Evolutionary conservation across 2,113 vertebrate species (phyloP), one percentile per base, ranked within the genome.

Genomic region (Irena cyanogastra): DNA sequence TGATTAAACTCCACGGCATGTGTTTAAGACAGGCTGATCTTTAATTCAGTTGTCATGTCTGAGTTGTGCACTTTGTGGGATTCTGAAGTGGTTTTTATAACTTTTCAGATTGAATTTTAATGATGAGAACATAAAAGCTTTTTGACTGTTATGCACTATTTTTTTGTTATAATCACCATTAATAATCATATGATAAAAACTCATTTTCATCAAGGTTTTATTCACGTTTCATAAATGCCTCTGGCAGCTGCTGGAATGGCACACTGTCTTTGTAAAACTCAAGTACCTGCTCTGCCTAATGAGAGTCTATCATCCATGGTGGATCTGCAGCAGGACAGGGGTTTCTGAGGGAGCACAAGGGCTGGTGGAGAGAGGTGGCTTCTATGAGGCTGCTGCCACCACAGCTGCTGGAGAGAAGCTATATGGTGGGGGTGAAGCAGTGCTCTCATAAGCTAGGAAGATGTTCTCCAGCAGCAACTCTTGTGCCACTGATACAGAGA

Each of bases 1-100:
- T 87, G 77, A 90, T 95, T 93, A 94, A 84, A 80, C 30, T 70
- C 71, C 92, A 70, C 90, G 92, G 92, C 12, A 0, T 84, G 85
- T 8, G 6, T 64, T 94, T 88, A 71, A 94, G 76, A 37, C 14
- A 65, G 79, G 14, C 44, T 89, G 83, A 77, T 92, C 64, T 95
- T 86, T 84, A 87, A 66, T 37, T 88, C 9, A 1, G 16, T 75
- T 5, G 33, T 92, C 11, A 14, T 75, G n/a, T 88, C 72, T 90
- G 82, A 91, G 74, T 93, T 89, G 72, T 78, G 56, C 76, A 89
- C 52, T 92, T 92, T 86, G 64, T 68, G 47, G 41, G 37, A 81
- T 90, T 90, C 56, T 94, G 92, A 90, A 95, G 90, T 94, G 92
- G 53, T 90, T 89, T 90, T 83, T 64, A 28, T 86, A 83, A 86